These are phyloP conservation scores for Lordiphosa clarofinis DNA, from an alignment of 1,140 invertebrate species.

Conservation along the genomic window DNA sequence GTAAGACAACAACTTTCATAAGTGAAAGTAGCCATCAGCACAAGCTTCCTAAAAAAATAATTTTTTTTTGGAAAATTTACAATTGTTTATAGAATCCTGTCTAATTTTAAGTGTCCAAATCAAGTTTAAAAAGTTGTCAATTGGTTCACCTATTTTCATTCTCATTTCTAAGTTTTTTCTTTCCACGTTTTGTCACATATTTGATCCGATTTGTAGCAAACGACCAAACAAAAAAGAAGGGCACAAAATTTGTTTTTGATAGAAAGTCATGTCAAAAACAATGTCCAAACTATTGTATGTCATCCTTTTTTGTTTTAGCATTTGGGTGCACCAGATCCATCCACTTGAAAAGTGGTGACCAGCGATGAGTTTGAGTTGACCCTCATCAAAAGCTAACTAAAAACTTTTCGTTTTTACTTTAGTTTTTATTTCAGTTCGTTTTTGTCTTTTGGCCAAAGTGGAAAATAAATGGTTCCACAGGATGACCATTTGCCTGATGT, in stretches of 20 bases:
- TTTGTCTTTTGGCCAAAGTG: conserved; percentile 70
- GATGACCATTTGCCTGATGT: conserved; percentile 74
- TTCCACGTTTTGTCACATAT: conserved; percentile 24
- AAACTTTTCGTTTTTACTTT: conserved; percentile 68
- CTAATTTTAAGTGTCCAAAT: conserved; percentile 6
- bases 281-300: conserved; percentile 70
- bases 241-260: conserved; percentile 71
- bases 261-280: conserved; percentile 78
- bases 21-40: no score
- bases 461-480: conserved; percentile 77
- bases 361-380: conserved; percentile 70
- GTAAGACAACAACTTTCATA: no score
- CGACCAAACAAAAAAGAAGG: conserved; percentile 59
- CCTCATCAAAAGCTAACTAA: conserved; percentile 78
- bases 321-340: conserved; percentile 7
- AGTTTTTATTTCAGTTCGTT: conserved; percentile 42
- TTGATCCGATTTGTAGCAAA: conserved; percentile 40
- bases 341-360: conserved; percentile 69
- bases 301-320: conserved; percentile 33
- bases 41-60: no score
- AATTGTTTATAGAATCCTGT: no score
- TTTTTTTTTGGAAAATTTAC: no score
- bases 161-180: background rate
- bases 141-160: conserved; percentile 19
- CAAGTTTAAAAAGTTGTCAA: conserved; percentile 26